Conservation (phyloP, 2,797 vertebrate species). For the Margarornis squamiger region DNA sequence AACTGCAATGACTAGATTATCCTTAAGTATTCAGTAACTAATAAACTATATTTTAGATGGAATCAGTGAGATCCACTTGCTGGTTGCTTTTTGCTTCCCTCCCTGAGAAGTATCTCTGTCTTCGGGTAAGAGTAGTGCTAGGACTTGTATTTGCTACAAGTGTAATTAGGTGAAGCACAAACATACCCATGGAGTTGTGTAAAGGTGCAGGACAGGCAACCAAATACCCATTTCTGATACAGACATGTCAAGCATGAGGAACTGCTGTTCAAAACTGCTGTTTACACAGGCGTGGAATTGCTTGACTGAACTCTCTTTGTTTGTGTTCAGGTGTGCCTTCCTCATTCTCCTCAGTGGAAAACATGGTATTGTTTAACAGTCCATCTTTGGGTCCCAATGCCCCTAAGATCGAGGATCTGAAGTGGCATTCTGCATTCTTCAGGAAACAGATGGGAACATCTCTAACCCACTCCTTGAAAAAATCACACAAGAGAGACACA, state of each 20-base stretch:
- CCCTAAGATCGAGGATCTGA: constrained; percentile 80
- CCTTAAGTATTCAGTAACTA: background rate
- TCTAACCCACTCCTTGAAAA: constrained; percentile 71
- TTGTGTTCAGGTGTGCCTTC: constrained; percentile 74
- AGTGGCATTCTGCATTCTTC: constrained; percentile 83
- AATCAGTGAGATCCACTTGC: background rate
- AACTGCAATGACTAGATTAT: background rate
- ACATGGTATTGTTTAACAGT: constrained; percentile 76
- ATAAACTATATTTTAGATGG: background rate
- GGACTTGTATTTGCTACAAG: background rate
- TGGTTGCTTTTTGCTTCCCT: background rate
- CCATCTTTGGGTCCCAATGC: constrained; percentile 70
- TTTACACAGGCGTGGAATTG: background rate
- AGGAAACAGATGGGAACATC: constrained; percentile 80
- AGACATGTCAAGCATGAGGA: background rate
- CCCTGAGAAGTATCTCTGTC: background rate
- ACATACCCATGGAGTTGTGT: fast-evolving
- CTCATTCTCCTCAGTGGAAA: constrained; percentile 71
- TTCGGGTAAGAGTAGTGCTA: background rate
- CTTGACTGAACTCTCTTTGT: background rate
- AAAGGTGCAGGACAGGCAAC: background rate
- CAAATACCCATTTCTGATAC: background rate
- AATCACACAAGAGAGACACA: constrained; percentile 66
- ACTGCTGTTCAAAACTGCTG: background rate
- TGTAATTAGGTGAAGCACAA: background rate